Evolutionary conservation across 2,113 vertebrate genomes (phyloP), one percentile per base, ranked within the genome.

Genomic region (Platichthys flesus): DNA sequence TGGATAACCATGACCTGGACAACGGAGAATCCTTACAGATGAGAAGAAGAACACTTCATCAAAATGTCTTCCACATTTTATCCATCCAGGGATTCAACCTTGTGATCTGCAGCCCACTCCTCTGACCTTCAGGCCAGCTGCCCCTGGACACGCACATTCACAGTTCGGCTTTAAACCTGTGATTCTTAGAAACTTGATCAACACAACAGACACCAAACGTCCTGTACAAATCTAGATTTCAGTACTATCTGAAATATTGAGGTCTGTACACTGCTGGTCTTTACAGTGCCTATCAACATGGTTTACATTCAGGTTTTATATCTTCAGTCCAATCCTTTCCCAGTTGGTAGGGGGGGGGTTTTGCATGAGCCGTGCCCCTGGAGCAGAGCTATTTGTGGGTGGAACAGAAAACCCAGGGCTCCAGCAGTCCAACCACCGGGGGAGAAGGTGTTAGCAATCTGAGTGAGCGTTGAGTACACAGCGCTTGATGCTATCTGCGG

Each of bases 401-500:
- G 9, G 12, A 9, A 12, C 54, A 56, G 79, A 63, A 81, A 83
- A 23, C 79, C 40, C 66, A 67, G 24, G 12, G 67, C 69, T 71
- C 45, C 2, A 24, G 20, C 18, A 49, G 58, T 67, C 71, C 71
- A 64, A 72, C 31, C 10, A 52, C 40, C 59, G 9, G 57, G 20
- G 60, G 21, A 31, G 69, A 63, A 5, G 56, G 55, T 54, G 31
- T 74, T 23, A 58, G 42, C 57, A 15, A 66, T 81, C 49, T 69
- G 26, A 71, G 61, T 47, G 45, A 61, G 61, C 21, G 10, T 8
- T 5, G 81, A 84, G 71, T 54, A 2, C 23, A 4, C 26, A 2
- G 10, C 47, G 63, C 67, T 76, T 61, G 80, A 84, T 91, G 45
- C 66, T 42, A 85, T 86, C 87, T 71, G n/a, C 20, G 31, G 37